These are phyloP conservation scores for Casuarius casuarius DNA, from an alignment of 2,113 vertebrate species.

Conservation along the genomic window DNA sequence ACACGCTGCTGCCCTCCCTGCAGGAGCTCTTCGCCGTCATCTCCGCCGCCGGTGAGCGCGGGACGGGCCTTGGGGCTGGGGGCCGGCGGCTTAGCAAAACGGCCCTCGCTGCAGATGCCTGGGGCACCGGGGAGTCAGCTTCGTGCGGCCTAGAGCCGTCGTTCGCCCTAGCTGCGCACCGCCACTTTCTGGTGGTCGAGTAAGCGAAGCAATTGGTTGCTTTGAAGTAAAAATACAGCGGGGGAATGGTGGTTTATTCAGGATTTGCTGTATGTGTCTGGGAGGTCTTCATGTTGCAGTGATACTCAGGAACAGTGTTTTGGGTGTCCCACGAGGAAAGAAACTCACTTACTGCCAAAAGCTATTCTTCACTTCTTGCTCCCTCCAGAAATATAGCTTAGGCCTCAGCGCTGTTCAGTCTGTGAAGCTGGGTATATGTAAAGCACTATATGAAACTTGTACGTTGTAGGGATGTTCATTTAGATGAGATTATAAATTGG, in stretches of 20 bases:
- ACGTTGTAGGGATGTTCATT: neutral
- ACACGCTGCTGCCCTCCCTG: slow-evolving; percentile 90
- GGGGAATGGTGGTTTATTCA: neutral
- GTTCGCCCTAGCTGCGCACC: fast-evolving
- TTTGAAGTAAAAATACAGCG: neutral
- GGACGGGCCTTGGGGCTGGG: neutral
- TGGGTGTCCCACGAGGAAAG: fast-evolving
- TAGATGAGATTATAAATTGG: neutral
- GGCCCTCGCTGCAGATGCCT: no score
- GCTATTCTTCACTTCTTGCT: neutral
- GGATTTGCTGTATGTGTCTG: neutral
- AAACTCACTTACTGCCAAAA: fast-evolving
- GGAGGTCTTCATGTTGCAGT: fast-evolving
- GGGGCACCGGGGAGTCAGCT: neutral
- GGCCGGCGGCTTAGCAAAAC: no score
- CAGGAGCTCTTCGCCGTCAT: slow-evolving; percentile 97
- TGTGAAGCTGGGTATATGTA: neutral
- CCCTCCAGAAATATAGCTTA: neutral
- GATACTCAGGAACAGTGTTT: fast-evolving
- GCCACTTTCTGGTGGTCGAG: fast-evolving
- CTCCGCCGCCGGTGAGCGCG: slow-evolving; percentile 88
- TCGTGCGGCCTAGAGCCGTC: fast-evolving
- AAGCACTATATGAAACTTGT: neutral
- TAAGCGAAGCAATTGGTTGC: neutral
- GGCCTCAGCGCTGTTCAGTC: neutral